Base-by-base conservation (phyloP, 2,797 vertebrate genomes). In the Sebastes cheni region DNA sequence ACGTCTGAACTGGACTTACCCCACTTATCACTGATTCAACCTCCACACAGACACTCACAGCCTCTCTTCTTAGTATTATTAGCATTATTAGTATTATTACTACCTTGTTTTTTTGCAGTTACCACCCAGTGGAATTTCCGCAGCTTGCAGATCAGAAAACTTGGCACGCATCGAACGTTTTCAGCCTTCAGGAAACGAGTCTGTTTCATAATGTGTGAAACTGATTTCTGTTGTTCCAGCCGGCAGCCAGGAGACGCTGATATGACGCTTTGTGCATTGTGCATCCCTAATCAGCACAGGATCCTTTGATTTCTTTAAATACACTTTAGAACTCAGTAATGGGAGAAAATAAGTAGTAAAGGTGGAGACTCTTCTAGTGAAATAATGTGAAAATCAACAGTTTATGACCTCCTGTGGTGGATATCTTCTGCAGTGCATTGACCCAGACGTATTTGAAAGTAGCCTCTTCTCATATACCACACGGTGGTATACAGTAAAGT, bases 1-100 rank as follows among this genome's bases (percentile, higher is more conserved):
- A 18, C 39, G 55, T 75, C 34, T 78, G 71, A 78, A 67, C 62
- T 68, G 29, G 56, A 77, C 52, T 84, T 42, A 54, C 25, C 52
- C 64, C 54, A 68, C 30, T 52, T 46, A 46, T 46, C 39, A 46
- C 61, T 14, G 2, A 55, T 56, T 77, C 64, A n/a, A 2, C 36
- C 23, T 39, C 42, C 34, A 46, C 54, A 20, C 77, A 7, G 39
- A 14, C 39, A 42, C 13, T 42, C 39, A 42, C 39, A 14, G 39
- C 39, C 12, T 42, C 39, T 42, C 39, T 42, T 42, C 12, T 46
- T 16, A 16, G 14, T 7, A 16, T 42, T 16, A 42, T 46, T 16
- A 16, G 14, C 3, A 16, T 42, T 16, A 42, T 42, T 42, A 42
- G 12, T 42, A 42, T 46, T 12, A 76, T 69, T 9, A 67, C 54